Percentiles rank a stretch among this genome's conserved stretches.
These are phyloP conservation scores for Toxonevra muliebris DNA, from an alignment of 2,888 invertebrate genomes.

Conservation along the genomic window DNA sequence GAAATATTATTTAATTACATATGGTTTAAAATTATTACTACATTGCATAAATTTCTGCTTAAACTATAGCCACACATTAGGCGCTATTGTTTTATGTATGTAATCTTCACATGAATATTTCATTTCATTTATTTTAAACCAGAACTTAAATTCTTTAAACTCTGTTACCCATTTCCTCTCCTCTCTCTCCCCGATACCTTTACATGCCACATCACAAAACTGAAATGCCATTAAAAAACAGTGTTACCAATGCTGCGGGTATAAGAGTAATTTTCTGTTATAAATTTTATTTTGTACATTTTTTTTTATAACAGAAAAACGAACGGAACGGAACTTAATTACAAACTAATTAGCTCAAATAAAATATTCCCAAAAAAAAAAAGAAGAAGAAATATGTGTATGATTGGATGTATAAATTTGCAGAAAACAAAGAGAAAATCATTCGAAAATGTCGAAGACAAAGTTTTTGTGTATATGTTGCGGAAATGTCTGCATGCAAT, in stretches of 20 bases:
- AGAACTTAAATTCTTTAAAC: too few species aligned
- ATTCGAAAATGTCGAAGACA: slow-evolving; percentile 50
- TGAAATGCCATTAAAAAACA: too few species aligned
- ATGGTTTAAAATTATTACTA: too few species aligned
- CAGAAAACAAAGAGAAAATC: slow-evolving; percentile 35
- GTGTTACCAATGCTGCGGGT: too few species aligned
- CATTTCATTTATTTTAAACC: too few species aligned
- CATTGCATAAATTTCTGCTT: too few species aligned
- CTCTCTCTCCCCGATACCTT: neutral
- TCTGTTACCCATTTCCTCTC: neutral
- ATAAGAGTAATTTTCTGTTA: too few species aligned
- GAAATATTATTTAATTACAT: too few species aligned
- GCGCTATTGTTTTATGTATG: too few species aligned
- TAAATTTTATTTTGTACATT: too few species aligned
- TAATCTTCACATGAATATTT: too few species aligned
- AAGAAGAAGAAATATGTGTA: slow-evolving; percentile 1
- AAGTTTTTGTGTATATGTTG: slow-evolving; percentile 43
- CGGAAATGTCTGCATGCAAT: slow-evolving; percentile 28
- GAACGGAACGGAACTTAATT: slow-evolving; percentile 53
- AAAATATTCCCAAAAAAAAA: slow-evolving; percentile 27
- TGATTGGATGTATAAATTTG: neutral
- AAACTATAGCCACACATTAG: too few species aligned
- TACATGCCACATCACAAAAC: neutral
- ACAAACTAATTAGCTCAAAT: slow-evolving; percentile 56
- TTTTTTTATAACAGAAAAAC: neutral